These are phyloP conservation scores for Ricordea florida DNA, from an alignment of 92 coral and sea anemone species.

Conservation along the genomic window DNA sequence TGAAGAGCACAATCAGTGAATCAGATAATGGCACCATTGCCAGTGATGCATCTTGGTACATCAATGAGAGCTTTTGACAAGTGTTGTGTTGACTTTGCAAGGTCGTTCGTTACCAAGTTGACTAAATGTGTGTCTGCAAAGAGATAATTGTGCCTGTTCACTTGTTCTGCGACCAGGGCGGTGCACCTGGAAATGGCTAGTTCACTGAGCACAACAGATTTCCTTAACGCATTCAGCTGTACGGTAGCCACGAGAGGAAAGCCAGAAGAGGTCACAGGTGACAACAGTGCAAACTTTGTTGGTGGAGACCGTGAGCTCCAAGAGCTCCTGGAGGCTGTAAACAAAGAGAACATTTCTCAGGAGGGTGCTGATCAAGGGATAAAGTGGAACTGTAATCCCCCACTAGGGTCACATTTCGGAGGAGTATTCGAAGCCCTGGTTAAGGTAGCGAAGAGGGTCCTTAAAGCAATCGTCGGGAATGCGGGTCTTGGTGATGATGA, in stretches of 20 bases:
- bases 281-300: background rate
- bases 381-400: constrained; percentile 34
- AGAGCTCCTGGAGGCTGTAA: background rate
- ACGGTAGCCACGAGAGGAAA: constrained; percentile 15
- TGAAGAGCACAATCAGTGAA: background rate
- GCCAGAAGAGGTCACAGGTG: background rate
- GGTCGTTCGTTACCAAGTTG: constrained; percentile 23
- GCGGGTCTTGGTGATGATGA: constrained; percentile 30
- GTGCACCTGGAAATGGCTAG: constrained; percentile 22
- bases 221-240: constrained; percentile 5
- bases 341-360: constrained; percentile 22
- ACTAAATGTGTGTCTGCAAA: constrained; percentile 21
- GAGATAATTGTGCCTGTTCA: constrained; percentile 22
- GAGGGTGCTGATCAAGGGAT: background rate
- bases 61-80: constrained; percentile 29
- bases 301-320: background rate
- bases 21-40: constrained; percentile 34
- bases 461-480: constrained; percentile 11
- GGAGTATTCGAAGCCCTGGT: constrained; percentile 40
- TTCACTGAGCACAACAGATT: constrained; percentile 1
- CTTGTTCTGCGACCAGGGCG: constrained; percentile 20
- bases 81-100: constrained; percentile 31
- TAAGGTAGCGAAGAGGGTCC: background rate
- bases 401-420: constrained; percentile 15
- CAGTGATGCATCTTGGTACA: constrained; percentile 12